Percentiles rank a stretch among this genome's conserved stretches.
These are phyloP conservation scores for Muntiacus muntjak DNA, from an alignment of 2,113 vertebrate species.

Conservation along the genomic window DNA sequence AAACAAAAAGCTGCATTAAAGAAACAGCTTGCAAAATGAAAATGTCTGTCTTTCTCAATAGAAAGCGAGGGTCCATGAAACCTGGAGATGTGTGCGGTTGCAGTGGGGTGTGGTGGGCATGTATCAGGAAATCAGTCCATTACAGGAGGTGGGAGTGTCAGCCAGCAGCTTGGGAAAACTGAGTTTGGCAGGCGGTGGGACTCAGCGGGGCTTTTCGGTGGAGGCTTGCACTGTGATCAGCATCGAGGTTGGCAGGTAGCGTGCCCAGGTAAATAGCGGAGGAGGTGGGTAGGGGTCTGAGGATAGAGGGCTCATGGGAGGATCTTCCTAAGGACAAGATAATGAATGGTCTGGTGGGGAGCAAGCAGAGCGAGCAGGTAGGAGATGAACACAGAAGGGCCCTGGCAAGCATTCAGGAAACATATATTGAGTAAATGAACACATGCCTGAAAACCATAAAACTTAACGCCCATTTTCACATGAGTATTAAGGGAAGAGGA, in stretches of 20 bases:
- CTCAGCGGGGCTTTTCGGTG: neutral
- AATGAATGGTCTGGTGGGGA: neutral
- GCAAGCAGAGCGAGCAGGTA: neutral
- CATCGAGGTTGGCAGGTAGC: neutral
- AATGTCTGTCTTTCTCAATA: neutral
- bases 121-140: fast-evolving
- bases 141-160: fast-evolving
- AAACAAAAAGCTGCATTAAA: neutral
- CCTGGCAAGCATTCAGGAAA: neutral
- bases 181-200: neutral
- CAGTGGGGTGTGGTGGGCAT: neutral
- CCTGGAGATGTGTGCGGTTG: fast-evolving
- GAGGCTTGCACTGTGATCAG: neutral
- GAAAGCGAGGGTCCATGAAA: neutral
- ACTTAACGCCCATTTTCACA: too few species aligned
- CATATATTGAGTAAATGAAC: fast-evolving
- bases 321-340: neutral
- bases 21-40: neutral
- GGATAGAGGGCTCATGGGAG: neutral
- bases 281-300: neutral
- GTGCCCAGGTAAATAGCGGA: fast-evolving
- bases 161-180: neutral
- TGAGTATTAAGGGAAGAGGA: neutral
- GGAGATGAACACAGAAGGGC: neutral
- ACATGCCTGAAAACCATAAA: neutral